These are phyloP conservation scores for Hozukius guyotensis DNA, from an alignment of 2,797 vertebrate species.

Conservation along the genomic window DNA sequence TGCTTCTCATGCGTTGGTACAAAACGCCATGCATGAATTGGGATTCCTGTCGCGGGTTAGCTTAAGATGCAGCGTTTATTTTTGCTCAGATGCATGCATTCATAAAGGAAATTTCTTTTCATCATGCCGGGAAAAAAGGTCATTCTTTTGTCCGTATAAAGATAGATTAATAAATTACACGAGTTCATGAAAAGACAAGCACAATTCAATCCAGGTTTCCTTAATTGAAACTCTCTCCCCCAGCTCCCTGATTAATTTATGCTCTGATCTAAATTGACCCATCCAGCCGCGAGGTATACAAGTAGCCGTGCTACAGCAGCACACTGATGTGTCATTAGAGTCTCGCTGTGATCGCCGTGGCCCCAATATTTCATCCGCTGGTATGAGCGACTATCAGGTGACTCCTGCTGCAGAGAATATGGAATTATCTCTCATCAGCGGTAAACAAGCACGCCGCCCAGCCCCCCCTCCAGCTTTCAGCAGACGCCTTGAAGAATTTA, in stretches of 20 bases:
- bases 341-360: constrained; percentile 84
- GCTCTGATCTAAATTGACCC: constrained; percentile 79
- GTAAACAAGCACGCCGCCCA: constrained; percentile 78
- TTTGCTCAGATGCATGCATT: constrained; percentile 39
- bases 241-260: constrained; percentile 79
- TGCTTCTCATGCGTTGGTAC: constrained; percentile 48
- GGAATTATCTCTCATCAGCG: constrained; percentile 85
- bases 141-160: constrained; percentile 13
- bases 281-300: constrained; percentile 76
- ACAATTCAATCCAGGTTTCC: constrained; percentile 74
- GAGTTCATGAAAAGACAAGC: constrained; percentile 60
- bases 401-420: constrained; percentile 75
- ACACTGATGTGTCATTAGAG: constrained; percentile 88
- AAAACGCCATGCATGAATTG: constrained; percentile 4
- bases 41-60: constrained; percentile 38
- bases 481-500: constrained; percentile 65
- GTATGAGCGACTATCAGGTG: constrained; percentile 85
- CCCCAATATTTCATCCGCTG: constrained; percentile 84
- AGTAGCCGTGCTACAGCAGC: constrained; percentile 82
- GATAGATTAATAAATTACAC: constrained; percentile 22
- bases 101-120: neutral
- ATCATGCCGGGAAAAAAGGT: neutral
- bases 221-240: constrained; percentile 79
- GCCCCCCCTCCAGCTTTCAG: constrained; percentile 80
- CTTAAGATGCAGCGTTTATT: constrained; percentile 31